phyloP scores from a whole-genome alignment of 1,140 invertebrate genomes.

The Pogonomyrmex californicus region DNA sequence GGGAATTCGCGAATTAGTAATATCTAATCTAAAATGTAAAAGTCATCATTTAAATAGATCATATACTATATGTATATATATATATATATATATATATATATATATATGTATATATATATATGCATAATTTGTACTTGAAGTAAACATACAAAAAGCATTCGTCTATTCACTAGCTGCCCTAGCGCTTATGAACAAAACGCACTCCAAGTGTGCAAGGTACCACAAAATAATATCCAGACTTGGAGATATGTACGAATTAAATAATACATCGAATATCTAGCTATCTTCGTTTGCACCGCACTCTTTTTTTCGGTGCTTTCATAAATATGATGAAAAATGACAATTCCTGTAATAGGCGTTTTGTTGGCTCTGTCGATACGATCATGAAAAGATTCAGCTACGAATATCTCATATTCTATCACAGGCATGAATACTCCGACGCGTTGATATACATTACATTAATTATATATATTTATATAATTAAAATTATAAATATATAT shows the following conservation, averaged over 20 bases:
- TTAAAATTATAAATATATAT: neutral
- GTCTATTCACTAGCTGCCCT: constrained; percentile 50
- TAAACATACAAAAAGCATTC: constrained; percentile 77
- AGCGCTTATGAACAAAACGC: constrained; percentile 33
- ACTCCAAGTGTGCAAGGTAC: neutral
- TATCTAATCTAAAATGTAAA: constrained; percentile 52
- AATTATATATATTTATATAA: constrained; percentile 7
- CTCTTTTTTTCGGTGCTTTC: neutral
- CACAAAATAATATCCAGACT: constrained; percentile 41
- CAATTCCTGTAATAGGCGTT: neutral
- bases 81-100: constrained; percentile 56
- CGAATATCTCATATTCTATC: constrained; percentile 31
- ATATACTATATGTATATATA: neutral
- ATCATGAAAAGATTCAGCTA: neutral
- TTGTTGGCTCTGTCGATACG: neutral
- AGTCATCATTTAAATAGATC: constrained; percentile 6
- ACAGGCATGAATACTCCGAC: constrained; percentile 41
- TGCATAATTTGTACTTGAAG: constrained; percentile 76
- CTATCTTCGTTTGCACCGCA: neutral
- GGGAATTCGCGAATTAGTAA: constrained; percentile 13
- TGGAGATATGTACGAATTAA: neutral
- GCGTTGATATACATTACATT: neutral
- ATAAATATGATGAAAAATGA: neutral
- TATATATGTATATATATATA: constrained; percentile 44
- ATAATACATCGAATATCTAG: neutral